phyloP scores from a whole-genome alignment of 53 echinoderm and acorn worm species.

The Luidia sarsii region DNA sequence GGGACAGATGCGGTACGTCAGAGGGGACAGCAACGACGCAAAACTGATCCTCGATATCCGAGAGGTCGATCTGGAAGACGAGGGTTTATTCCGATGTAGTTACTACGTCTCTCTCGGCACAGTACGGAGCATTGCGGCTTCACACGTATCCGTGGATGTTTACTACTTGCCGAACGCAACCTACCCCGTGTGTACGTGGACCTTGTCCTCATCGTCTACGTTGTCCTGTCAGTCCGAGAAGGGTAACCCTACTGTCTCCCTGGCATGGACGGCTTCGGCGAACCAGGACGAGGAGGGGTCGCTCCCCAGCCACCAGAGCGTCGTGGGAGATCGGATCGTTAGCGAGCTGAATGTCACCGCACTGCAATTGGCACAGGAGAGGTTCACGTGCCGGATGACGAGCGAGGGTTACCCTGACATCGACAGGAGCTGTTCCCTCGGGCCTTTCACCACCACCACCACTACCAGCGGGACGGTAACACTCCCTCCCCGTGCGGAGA shows the following conservation, averaged over 20 bases:
- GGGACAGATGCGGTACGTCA: background rate
- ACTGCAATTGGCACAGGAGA: background rate
- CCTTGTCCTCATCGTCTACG: background rate
- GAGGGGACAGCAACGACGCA: background rate
- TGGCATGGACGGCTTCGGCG: slow-evolving; percentile 4
- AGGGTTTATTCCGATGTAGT: too few relatives aligned
- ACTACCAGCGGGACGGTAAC: too few relatives aligned
- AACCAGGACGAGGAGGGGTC: background rate
- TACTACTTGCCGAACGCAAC: background rate
- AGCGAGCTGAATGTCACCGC: background rate
- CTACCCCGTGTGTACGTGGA: background rate
- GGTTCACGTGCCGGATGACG: slow-evolving; percentile 9
- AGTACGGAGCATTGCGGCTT: too few relatives aligned
- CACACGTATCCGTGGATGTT: background rate
- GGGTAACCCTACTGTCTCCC: background rate
- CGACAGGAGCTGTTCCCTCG: background rate
- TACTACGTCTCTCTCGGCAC: too few relatives aligned
- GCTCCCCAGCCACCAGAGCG: background rate
- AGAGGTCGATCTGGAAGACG: too few relatives aligned
- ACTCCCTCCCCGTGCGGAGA: too few relatives aligned
- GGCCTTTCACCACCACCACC: background rate
- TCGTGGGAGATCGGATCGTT: background rate
- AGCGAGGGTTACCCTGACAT: background rate
- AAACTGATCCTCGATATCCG: too few relatives aligned
- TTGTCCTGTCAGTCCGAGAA: background rate